These are phyloP conservation scores for Paracentrotus lividus DNA, from an alignment of 53 echinoderm and acorn worm species.

Conservation along the genomic window DNA sequence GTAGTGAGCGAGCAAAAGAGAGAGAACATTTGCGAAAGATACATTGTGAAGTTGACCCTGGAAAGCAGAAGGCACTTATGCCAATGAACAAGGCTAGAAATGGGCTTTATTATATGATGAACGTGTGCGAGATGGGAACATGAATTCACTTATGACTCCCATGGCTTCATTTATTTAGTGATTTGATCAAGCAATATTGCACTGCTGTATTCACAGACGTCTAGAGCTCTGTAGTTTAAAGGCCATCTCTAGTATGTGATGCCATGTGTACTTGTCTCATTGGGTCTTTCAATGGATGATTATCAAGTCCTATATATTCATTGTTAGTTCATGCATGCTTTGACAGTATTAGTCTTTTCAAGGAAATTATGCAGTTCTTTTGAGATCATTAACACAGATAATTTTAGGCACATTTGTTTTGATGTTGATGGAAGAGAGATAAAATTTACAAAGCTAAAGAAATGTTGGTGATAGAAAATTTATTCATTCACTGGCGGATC, in stretches of 20 bases:
- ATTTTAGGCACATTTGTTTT: too few species aligned
- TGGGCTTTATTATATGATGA: constrained; percentile 34
- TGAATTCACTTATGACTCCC: constrained; percentile 24
- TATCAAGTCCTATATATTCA: not conserved
- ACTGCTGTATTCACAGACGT: not conserved
- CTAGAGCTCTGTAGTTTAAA: not conserved
- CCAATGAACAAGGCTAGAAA: constrained; percentile 41
- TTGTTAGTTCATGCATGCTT: not conserved
- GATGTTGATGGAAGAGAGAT: not conserved
- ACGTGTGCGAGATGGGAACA: constrained; percentile 31
- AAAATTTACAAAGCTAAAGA: not conserved
- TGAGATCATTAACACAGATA: not conserved
- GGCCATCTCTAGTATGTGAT: not conserved
- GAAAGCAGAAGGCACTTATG: constrained; percentile 5
- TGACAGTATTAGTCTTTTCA: not conserved
- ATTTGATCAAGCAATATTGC: constrained; percentile 36
- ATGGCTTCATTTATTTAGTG: not conserved
- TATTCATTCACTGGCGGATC: too few species aligned
- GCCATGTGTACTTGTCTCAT: not conserved
- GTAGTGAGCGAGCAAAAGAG: too few species aligned
- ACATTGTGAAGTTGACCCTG: not conserved
- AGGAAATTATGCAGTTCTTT: too few species aligned
- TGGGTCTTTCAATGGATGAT: not conserved
- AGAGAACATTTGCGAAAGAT: not conserved
- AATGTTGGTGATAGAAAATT: too few species aligned